phyloP scores from a whole-genome alignment of 2,888 invertebrate genomes.

The Coenonympha glycerion region DNA sequence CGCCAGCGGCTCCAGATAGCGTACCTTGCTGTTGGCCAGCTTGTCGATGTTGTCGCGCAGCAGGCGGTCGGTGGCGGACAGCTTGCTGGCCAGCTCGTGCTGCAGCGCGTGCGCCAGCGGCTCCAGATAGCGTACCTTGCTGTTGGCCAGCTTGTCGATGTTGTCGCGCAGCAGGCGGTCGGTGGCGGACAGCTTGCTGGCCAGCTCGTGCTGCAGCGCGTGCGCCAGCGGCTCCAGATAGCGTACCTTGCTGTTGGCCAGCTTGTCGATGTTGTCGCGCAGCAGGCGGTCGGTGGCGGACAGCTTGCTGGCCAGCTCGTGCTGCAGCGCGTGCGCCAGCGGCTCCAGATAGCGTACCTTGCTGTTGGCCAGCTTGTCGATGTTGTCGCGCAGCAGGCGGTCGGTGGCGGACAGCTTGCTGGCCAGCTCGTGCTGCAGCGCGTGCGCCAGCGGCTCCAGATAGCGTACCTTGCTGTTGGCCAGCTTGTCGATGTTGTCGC shows the following conservation, averaged over 20 bases:
- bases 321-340: slow-evolving; percentile 82
- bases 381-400: slow-evolving; percentile 84
- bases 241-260: slow-evolving; percentile 84
- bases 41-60: slow-evolving; percentile 87
- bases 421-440: slow-evolving; percentile 83
- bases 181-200: slow-evolving; percentile 81
- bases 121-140: slow-evolving; percentile 84
- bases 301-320: slow-evolving; percentile 83
- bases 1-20: slow-evolving; percentile 82
- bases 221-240: slow-evolving; percentile 83
- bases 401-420: slow-evolving; percentile 84
- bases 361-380: slow-evolving; percentile 85
- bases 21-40: slow-evolving; percentile 85
- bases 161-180: slow-evolving; percentile 86
- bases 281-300: slow-evolving; percentile 83
- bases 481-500: slow-evolving; percentile 86
- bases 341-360: slow-evolving; percentile 84
- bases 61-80: slow-evolving; percentile 82
- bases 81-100: slow-evolving; percentile 82
- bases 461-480: slow-evolving; percentile 83
- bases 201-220: slow-evolving; percentile 83
- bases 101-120: slow-evolving; percentile 84
- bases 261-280: slow-evolving; percentile 85
- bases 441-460: slow-evolving; percentile 84
- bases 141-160: slow-evolving; percentile 85